Base-by-base conservation (phyloP, 2,113 vertebrate species). In the Silurus glanis region DNA sequence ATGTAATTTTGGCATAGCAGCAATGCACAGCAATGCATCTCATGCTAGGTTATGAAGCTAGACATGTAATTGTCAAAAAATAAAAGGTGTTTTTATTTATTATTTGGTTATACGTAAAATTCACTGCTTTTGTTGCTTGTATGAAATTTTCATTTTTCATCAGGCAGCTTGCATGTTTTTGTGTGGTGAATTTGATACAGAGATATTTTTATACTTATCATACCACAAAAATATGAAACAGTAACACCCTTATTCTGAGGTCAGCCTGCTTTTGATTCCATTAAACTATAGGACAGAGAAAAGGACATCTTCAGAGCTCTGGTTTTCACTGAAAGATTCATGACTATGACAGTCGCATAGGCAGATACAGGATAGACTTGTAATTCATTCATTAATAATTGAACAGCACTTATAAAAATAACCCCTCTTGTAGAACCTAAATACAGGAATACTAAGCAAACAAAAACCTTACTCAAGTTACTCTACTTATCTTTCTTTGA, bases 341-440 rank as follows among this genome's bases (percentile, higher is more conserved):
- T 74, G 45, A 74, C 37, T 74, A 12, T 47, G 19, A 56, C n/a
- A 23, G 2, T 83, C 47, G 49, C 19, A 45, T 9, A 61, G 66
- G 2, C 47, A 69, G n/a, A 28, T 56, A 56, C 13, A 10, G 19
- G 23, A 25, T 3, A 59, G 7, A 21, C 1, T 19, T 47, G 72
- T 12, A 53, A 14, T 76, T 76, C 23, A 51, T n/a, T 76, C 19
- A 53, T 69, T 28, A 82, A 69, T 83, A 83, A 83, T 21, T 69
- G 58, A 69, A 6, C 23, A 67, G 3, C 47, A 67, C 23, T n/a
- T 0, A 82, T 28, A 66, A 53, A 53, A 55, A 9, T 0, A 78
- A 78, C 17, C 16, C 7, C 5, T 58, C 37, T 37, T 67, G 5
- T 5, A 69, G 5, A 69, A 69, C 66, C 5, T 37, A 71, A 71